phyloP scores from a whole-genome alignment of 35 echinoderm and acorn worm genomes.

The Hemicentrotus pulcherrimus region DNA sequence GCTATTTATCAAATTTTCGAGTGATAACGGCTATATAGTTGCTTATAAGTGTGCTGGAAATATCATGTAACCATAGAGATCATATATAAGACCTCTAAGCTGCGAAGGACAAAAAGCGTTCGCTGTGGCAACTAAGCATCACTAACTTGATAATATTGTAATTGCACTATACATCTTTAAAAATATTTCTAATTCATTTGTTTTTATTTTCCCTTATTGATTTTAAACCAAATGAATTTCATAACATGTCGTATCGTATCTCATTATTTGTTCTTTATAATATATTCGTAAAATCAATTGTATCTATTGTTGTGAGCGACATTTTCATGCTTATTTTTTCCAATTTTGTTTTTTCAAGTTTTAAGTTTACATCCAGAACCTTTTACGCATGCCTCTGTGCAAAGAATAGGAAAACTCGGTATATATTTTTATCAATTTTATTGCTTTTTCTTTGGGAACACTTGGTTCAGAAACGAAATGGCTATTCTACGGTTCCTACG shows the following conservation, averaged over 20 bases:
- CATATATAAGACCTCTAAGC: too few species aligned
- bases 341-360: not conserved
- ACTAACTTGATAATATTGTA: too few species aligned
- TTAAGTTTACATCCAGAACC: slow-evolving; percentile 11
- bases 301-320: too few species aligned
- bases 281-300: not conserved
- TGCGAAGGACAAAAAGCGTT: too few species aligned
- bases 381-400: not conserved
- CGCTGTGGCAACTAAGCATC: too few species aligned
- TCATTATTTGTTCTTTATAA: not conserved
- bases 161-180: too few species aligned
- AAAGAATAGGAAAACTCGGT: not conserved
- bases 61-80: too few species aligned
- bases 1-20: not conserved
- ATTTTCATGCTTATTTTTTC: not conserved
- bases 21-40: not conserved
- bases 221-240: too few species aligned
- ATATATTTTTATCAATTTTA: not conserved
- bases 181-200: too few species aligned
- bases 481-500: not conserved
- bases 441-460: not conserved
- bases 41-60: too few species aligned
- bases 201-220: too few species aligned
- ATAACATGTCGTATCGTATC: too few species aligned
- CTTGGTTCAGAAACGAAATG: not conserved